Evolutionary conservation across 2,888 invertebrate genomes (phyloP), one percentile per base, ranked within the genome.

Genomic region (Eupithecia dodoneata): DNA sequence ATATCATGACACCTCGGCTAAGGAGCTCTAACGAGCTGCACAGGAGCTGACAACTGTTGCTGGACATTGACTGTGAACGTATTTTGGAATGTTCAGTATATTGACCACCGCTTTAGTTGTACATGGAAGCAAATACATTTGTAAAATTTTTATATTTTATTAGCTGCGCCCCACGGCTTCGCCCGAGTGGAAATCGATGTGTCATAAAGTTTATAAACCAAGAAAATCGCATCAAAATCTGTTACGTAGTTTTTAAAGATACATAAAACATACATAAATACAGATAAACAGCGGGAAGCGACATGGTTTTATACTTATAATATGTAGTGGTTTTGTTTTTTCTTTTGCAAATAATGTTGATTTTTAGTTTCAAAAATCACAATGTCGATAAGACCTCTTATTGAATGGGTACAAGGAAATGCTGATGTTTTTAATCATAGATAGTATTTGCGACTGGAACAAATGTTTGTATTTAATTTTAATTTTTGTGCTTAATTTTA

Each of bases 1-100:
- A 81, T 81, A 81, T 81, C 83, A 78, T 85, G 84, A 86, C 87
- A 86, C 89, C 89, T 88, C 86, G 84, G 84, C 82, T 88, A 90
- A 90, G 88, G 88, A 89, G 88, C 87, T 76, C 85, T 91, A 90
- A 91, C 92, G 89, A 91, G 89, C 30, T 63, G 83, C 45, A 70
- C 47, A 5, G 47, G 18, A 45, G 70, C 70, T 30, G 65, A 15
- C 12, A 3, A 18, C 69, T 52, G 52, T 67, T 18, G 9, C 49
- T 30, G 59, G 49, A 63, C 47, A 15, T 49, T 18, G 47, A 70
- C 5, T 42, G 66, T 66, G 66, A 41, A 66, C 18, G n/a, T 59
- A 42, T 63, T 63, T 63, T 63, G 4, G 30, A 30, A 63, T 30
- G 7, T 59, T 59, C 3, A 59, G 9, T 12, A 59, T 9, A 52